Conservation (phyloP, 30 jellyfish, hydroid and myxozoan species). For the Cassiopea xamachana region DNA sequence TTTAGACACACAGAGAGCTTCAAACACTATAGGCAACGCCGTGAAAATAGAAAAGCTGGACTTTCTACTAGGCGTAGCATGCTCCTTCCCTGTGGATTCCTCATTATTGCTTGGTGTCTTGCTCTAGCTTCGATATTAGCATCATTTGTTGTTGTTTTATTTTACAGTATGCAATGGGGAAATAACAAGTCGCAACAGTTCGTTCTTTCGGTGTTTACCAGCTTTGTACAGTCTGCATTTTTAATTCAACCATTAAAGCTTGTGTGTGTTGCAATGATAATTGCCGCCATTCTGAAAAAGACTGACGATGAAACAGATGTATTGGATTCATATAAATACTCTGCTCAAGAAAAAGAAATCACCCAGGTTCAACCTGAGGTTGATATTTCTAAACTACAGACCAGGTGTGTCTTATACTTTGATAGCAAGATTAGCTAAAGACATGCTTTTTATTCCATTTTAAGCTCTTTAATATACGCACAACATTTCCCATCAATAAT, state of each 20-base stretch:
- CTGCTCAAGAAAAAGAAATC: slow-evolving; percentile 34
- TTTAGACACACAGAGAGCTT: slow-evolving; percentile 66
- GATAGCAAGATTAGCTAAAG: background rate
- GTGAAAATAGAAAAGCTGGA: background rate
- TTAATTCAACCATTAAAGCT: slow-evolving; percentile 81
- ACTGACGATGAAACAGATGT: slow-evolving; percentile 45
- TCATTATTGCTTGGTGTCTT: slow-evolving; percentile 58
- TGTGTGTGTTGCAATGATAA: slow-evolving; percentile 59
- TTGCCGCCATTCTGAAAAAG: slow-evolving; percentile 68
- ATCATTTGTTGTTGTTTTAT: slow-evolving; percentile 61
- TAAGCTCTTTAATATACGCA: too few species aligned
- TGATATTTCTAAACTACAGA: slow-evolving; percentile 45
- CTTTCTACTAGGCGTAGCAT: slow-evolving; percentile 6
- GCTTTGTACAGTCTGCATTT: slow-evolving; percentile 80
- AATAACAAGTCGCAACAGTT: slow-evolving; percentile 73
- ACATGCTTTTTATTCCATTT: too few species aligned
- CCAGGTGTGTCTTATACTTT: slow-evolving; percentile 12
- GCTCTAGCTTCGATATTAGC: slow-evolving; percentile 29
- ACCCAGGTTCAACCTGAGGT: slow-evolving; percentile 8
- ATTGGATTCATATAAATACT: slow-evolving; percentile 53
- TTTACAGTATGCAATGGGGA: slow-evolving; percentile 94
- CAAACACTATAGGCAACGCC: slow-evolving; percentile 18
- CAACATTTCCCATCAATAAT: too few species aligned
- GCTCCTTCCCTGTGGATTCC: slow-evolving; percentile 54
- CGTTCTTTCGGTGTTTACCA: slow-evolving; percentile 70